Conservation (phyloP, 2,113 vertebrate species). For the Stercorarius parasiticus region DNA sequence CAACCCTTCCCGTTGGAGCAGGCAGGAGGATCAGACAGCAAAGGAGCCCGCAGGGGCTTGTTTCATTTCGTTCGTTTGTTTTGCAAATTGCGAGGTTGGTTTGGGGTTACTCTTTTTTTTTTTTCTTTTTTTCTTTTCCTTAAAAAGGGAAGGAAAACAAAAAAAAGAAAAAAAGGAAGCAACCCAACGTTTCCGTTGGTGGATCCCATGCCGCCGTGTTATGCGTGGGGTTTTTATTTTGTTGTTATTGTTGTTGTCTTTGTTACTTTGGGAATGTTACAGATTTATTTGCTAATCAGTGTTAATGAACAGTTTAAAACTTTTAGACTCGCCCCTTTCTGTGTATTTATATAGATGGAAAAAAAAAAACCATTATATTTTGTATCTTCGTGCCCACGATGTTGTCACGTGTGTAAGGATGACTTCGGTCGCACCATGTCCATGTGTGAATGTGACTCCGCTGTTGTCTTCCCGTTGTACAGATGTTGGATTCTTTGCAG, state of each 20-base stretch:
- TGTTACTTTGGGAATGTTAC: slow-evolving; percentile 32
- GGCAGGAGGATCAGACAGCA: slow-evolving; percentile 60
- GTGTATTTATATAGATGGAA: slow-evolving; percentile 84
- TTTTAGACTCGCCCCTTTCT: slow-evolving; percentile 35
- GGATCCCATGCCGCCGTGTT: not conserved
- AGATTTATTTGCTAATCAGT: slow-evolving; percentile 63
- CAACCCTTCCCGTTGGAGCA: slow-evolving; percentile 44
- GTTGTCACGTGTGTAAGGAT: slow-evolving; percentile 64
- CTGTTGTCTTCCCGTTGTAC: slow-evolving; percentile 78
- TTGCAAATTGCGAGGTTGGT: slow-evolving; percentile 55
- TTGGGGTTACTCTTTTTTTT: slow-evolving; percentile 5
- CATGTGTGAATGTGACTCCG: slow-evolving; percentile 80
- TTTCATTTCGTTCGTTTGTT: slow-evolving; percentile 63
- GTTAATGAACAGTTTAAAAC: slow-evolving; percentile 55
- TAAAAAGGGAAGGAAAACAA: not conserved
- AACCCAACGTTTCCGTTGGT: slow-evolving; percentile 12
- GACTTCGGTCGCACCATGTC: slow-evolving; percentile 43
- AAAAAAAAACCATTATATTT: slow-evolving; percentile 79
- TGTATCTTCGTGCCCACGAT: slow-evolving; percentile 76
- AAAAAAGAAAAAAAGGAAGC: slow-evolving; percentile 16
- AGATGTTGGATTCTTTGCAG: slow-evolving; percentile 81
- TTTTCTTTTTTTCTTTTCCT: not conserved
- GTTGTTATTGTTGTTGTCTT: slow-evolving; percentile 8
- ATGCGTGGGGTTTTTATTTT: not conserved
- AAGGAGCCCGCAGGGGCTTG: slow-evolving; percentile 65